These are phyloP conservation scores for Nylanderia fulva DNA, from an alignment of 1,140 invertebrate species.

Conservation along the genomic window DNA sequence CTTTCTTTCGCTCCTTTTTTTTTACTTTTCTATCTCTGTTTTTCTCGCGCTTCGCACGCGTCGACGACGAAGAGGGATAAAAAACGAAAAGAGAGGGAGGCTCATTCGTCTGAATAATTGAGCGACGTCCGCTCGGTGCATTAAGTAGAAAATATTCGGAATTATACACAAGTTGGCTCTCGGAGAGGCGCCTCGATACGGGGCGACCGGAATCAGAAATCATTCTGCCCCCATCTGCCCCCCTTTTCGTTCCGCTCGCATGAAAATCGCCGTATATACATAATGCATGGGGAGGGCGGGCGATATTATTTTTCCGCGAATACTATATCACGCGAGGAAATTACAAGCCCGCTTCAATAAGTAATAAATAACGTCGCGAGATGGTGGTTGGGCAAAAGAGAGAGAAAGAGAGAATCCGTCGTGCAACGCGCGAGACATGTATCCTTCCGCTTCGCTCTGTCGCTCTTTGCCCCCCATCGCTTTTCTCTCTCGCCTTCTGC, in stretches of 20 bases:
- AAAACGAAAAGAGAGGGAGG: conserved; percentile 11
- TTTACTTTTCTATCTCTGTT: not conserved
- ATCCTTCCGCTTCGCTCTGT: conserved; percentile 25
- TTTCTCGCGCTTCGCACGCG: not conserved
- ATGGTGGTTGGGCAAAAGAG: conserved; percentile 30
- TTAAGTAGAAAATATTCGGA: conserved; percentile 64
- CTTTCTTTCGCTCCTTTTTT: not conserved
- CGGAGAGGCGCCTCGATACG: too few species aligned
- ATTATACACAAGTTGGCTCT: too few species aligned
- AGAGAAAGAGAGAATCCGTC: conserved; percentile 30
- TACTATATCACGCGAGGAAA: conserved; percentile 79
- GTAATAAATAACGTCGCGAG: conserved; percentile 79
- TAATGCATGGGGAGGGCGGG: conserved; percentile 73
- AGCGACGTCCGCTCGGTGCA: conserved; percentile 61
- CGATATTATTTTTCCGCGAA: conserved; percentile 80
- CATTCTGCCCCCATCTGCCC: not conserved
- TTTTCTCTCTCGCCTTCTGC: conserved; percentile 5
- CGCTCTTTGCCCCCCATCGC: conserved; percentile 16
- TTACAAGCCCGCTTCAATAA: conserved; percentile 81
- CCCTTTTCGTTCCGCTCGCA: not conserved
- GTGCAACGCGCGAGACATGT: conserved; percentile 57
- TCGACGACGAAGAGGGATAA: too few species aligned
- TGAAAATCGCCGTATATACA: conserved; percentile 64
- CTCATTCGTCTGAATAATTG: conserved; percentile 74
- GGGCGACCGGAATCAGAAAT: conserved; percentile 15